Percentiles rank a stretch among this genome's conserved stretches.
These are phyloP conservation scores for Ctenochaetus hawaiiensis DNA, from an alignment of 2,797 vertebrate species.

Conservation along the genomic window DNA sequence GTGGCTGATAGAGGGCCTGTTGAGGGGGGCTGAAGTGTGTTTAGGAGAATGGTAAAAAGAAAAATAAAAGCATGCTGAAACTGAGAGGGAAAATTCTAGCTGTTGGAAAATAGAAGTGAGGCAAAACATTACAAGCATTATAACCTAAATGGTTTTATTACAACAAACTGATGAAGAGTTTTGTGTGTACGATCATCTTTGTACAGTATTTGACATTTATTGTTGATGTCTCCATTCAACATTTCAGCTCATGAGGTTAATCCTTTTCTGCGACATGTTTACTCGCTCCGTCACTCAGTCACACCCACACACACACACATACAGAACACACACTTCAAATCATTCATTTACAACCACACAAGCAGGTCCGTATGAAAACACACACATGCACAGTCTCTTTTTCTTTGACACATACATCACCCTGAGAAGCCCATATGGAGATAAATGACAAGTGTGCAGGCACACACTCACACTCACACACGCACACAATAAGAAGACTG, in stretches of 20 bases:
- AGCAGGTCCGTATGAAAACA: constrained; percentile 1
- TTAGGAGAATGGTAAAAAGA: constrained; percentile 46
- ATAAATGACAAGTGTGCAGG: constrained; percentile 62
- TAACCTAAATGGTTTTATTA: constrained; percentile 28
- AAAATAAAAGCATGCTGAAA: constrained; percentile 40
- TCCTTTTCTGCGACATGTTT: constrained; percentile 52
- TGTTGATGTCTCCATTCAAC: constrained; percentile 33
- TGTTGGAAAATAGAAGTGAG: neutral
- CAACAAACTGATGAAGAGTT: constrained; percentile 22
- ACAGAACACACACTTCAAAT: constrained; percentile 14
- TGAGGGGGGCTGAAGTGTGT: constrained; percentile 50
- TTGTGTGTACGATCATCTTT: constrained; percentile 35
- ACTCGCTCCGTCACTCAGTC: constrained; percentile 40
- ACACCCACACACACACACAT: constrained; percentile 7
- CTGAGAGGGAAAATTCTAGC: constrained; percentile 28
- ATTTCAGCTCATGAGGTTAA: constrained; percentile 48
- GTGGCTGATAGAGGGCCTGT: constrained; percentile 44
- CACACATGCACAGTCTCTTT: constrained; percentile 15
- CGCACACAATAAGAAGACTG: constrained; percentile 42
- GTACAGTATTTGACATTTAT: constrained; percentile 39
- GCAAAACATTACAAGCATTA: neutral
- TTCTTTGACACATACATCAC: constrained; percentile 54
- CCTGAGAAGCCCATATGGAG: constrained; percentile 55
- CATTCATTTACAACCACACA: constrained; percentile 6
- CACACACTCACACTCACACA: constrained; percentile 48